Evolutionary conservation across 1,140 invertebrate species (phyloP).

Genomic region (Caenorhabditis remanei): DNA sequence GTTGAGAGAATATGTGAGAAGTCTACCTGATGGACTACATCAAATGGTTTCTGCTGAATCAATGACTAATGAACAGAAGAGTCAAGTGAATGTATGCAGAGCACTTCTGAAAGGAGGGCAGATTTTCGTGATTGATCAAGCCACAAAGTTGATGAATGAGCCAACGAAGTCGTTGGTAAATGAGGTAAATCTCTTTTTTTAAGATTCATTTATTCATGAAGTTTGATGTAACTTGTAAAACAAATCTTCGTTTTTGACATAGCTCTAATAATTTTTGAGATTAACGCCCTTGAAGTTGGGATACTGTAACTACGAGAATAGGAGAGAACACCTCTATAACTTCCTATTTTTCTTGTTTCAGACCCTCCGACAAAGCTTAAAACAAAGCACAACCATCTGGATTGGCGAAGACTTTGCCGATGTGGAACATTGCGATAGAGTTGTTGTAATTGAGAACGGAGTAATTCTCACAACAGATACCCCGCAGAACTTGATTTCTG

Average conservation of each 20-base stretch:
- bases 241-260: no score
- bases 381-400: conserved; percentile 35
- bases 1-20: conserved; percentile 57
- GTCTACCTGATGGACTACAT: conserved; percentile 7
- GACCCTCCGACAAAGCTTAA: conserved; percentile 15
- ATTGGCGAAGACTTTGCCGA: conserved; percentile 36
- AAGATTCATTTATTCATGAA: no score
- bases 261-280: no score
- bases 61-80: conserved; percentile 47
- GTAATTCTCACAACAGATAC: conserved; percentile 47
- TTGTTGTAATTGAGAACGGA: conserved; percentile 47
- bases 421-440: conserved; percentile 33
- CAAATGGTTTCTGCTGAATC: conserved; percentile 12
- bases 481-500: conserved; percentile 16
- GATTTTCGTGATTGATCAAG: conserved; percentile 55
- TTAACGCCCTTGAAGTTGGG: no score
- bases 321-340: no score
- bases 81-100: conserved; percentile 49
- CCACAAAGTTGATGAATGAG: conserved; percentile 45
- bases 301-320: no score
- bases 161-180: conserved; percentile 51
- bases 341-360: neutral
- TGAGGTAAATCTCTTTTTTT: neutral
- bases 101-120: conserved; percentile 61
- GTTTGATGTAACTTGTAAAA: no score